A percentile compares a stretch with the other conserved stretches of the same genome.
Conservation (phyloP, 2,888 invertebrate species). For the Leucania comma region DNA sequence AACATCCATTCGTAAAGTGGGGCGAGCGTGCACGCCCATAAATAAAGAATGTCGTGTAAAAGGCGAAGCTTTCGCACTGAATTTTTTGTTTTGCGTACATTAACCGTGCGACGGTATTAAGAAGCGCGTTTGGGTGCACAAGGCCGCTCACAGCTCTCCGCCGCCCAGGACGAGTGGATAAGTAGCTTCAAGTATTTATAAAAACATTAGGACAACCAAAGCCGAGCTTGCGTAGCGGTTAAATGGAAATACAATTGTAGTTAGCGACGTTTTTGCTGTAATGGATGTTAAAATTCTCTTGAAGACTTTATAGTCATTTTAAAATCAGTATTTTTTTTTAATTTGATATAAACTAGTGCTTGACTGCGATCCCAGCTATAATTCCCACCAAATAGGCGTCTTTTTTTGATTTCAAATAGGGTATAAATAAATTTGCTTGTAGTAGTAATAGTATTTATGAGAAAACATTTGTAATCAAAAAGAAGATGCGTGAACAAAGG, state of each 20-base stretch:
- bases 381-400: background rate
- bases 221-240: constrained; percentile 7
- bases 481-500: constrained; percentile 40
- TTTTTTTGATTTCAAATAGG: constrained; percentile 13
- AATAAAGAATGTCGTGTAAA: constrained; percentile 81
- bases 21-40: constrained; percentile 77
- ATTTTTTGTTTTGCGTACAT: constrained; percentile 74
- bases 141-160: constrained; percentile 26
- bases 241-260: constrained; percentile 28
- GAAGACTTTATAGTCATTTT: background rate
- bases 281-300: constrained; percentile 3
- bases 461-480: constrained; percentile 26
- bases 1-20: constrained; percentile 78
- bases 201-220: constrained; percentile 35
- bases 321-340: constrained; percentile 11
- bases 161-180: constrained; percentile 32
- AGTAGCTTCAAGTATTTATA: constrained; percentile 34
- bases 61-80: constrained; percentile 71
- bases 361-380: too few relatives aligned
- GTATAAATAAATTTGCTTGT: background rate
- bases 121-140: constrained; percentile 43
- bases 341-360: too few relatives aligned
- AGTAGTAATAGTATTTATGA: constrained; percentile 13
- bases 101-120: constrained; percentile 61
- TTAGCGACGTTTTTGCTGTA: constrained; percentile 10